Percentiles rank a stretch among this genome's conserved stretches.
Evolutionary conservation across 37 sponge, comb jelly and placozoan genomes (phyloP).

Genomic region (Haliclona indistincta): DNA sequence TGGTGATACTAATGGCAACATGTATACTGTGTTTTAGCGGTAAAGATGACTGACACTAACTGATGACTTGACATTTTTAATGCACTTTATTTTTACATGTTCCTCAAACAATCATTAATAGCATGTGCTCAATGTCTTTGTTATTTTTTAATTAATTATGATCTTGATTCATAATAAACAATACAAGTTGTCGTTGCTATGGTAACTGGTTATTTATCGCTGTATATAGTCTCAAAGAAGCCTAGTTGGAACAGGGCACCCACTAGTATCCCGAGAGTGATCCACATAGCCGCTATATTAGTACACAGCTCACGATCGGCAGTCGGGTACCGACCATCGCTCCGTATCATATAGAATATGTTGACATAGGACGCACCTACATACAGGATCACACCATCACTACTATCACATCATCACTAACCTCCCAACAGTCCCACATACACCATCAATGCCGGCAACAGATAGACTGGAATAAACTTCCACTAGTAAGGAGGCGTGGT

Average conservation of each 20-base stretch:
- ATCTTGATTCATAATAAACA: no score
- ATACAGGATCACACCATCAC: background rate
- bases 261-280: constrained; percentile 37
- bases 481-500: constrained; percentile 3
- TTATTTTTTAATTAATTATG: no score
- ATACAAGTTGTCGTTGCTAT: no score
- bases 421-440: constrained; percentile 58
- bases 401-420: background rate
- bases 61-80: no score
- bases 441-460: constrained; percentile 47
- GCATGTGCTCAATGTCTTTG: no score
- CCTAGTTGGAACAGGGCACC: background rate
- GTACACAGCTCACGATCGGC: constrained; percentile 36
- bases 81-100: no score
- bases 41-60: constrained; percentile 10
- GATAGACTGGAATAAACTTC: constrained; percentile 43
- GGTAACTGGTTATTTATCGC: background rate
- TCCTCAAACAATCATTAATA: no score
- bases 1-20: constrained; percentile 12
- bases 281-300: constrained; percentile 29
- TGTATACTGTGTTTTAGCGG: constrained; percentile 28
- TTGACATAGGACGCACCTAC: constrained; percentile 57
- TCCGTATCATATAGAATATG: constrained; percentile 43
- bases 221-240: background rate
- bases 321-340: constrained; percentile 26